Evolutionary conservation across 2,113 vertebrate genomes (phyloP), one percentile per base, ranked within the genome.

Genomic region (Cyprinodon brontotheroides): DNA sequence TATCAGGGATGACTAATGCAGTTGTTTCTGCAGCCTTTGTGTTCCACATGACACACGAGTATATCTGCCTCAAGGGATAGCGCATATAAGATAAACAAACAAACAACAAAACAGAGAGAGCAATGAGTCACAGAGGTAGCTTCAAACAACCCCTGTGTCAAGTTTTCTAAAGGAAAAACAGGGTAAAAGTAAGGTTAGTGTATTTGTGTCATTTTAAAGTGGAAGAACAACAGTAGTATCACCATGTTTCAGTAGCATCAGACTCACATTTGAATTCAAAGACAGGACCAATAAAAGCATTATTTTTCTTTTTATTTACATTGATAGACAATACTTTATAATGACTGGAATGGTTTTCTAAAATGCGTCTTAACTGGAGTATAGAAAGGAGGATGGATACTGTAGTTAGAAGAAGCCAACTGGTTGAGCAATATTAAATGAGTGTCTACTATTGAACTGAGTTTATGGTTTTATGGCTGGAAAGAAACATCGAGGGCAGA

Each of bases 1-100:
- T 68, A 76, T 79, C 48, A 65, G 50, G 43, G 66, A 78, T 75
- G 81, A 78, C 70, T 82, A 82, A 83, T 74, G 78, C 59, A 68
- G 61, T 64, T 70, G 68, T 83, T 78, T 70, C 45, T 53, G 64
- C 63, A 73, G 77, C 41, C 71, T 68, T 61, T 4, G 68, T 59
- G 68, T 50, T 75, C 61, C 37, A 68, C 9, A 43, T 71, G 64
- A 72, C 72, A 76, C 43, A 36, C 36, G 61, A 79, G 53, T 41
- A 40, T 38, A 36, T 67, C 59, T 4, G 59, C 65, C 65, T 47
- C 29, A 11, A 45, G 39, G 60, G 65, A 10, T 13, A 67, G 0
- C n/a, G 22, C 59, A 38, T 22, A 68, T 47, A 70, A 70, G 60
- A 70, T 45, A 70, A 75, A 64, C 65, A 75, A 61, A 61, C 41